phyloP scores from a whole-genome alignment of 2,888 invertebrate species.

The Andrena haemorrhoa region DNA sequence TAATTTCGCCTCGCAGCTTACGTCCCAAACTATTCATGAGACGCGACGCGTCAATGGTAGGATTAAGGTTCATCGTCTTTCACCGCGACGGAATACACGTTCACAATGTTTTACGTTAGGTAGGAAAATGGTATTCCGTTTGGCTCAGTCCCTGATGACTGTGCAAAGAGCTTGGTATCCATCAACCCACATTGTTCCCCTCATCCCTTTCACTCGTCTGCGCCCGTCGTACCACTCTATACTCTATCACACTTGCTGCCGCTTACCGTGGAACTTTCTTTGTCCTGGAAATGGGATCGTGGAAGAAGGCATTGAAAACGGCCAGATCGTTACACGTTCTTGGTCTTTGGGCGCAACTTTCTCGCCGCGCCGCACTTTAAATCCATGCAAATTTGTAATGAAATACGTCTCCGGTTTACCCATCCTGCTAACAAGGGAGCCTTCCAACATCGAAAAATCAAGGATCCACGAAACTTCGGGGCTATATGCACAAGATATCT shows the following conservation, averaged over 20 bases:
- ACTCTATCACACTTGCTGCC: slow-evolving; percentile 57
- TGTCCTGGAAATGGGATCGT: slow-evolving; percentile 62
- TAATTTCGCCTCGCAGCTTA: slow-evolving; percentile 25
- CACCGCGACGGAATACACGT: slow-evolving; percentile 24
- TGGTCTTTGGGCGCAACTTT: slow-evolving; percentile 17
- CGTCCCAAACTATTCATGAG: slow-evolving; percentile 37
- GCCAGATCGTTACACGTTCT: slow-evolving; percentile 27
- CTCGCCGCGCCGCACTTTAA: neutral
- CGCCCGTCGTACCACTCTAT: slow-evolving; percentile 45
- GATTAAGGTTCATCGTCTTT: slow-evolving; percentile 56
- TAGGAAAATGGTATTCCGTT: slow-evolving; percentile 59
- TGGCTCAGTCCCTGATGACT: slow-evolving; percentile 66
- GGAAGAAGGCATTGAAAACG: slow-evolving; percentile 37
- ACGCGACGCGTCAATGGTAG: slow-evolving; percentile 29
- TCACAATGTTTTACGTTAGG: slow-evolving; percentile 59
- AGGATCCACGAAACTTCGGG: neutral
- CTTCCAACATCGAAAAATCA: neutral
- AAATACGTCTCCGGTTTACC: slow-evolving; percentile 3
- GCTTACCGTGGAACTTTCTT: slow-evolving; percentile 59
- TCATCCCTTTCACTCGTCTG: slow-evolving; percentile 45
- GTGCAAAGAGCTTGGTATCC: slow-evolving; percentile 68
- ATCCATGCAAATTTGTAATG: slow-evolving; percentile 2
- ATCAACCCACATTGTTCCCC: slow-evolving; percentile 68
- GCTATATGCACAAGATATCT: neutral
- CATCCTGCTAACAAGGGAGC: neutral